Evolutionary conservation across 2,797 vertebrate genomes (phyloP).

Genomic region (Phrynocephalus guinanensis): DNA sequence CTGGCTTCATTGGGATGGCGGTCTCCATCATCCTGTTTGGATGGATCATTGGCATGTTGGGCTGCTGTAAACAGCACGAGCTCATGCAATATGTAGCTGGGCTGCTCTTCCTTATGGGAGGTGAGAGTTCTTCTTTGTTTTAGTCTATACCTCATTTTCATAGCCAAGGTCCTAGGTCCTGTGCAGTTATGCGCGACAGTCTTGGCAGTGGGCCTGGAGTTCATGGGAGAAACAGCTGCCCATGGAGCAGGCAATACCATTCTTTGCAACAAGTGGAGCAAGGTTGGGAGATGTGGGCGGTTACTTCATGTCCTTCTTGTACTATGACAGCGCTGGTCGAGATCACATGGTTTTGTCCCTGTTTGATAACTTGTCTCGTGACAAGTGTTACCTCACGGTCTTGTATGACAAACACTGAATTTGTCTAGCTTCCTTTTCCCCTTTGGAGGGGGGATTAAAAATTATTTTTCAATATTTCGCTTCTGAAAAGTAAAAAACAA

Average conservation of each 20-base stretch:
- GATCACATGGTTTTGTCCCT: too few species aligned
- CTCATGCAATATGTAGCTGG: constrained; percentile 97
- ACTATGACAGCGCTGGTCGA: too few species aligned
- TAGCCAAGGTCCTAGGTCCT: constrained; percentile 2
- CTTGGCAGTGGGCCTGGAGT: too few species aligned
- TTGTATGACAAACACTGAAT: too few species aligned
- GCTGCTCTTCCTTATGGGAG: constrained; percentile 96
- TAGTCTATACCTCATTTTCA: constrained; percentile 20
- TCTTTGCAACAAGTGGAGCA: not conserved
- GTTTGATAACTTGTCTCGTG: too few species aligned
- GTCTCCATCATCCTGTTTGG: constrained; percentile 95
- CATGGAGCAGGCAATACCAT: not conserved
- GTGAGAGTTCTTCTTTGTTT: constrained; percentile 75
- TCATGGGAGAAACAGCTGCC: not conserved
- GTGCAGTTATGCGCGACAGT: not conserved
- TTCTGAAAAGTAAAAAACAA: not conserved
- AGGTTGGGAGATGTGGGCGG: too few species aligned
- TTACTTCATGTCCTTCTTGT: too few species aligned
- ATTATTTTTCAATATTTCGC: too few species aligned
- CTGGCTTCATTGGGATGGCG: constrained; percentile 94
- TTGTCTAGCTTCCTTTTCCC: too few species aligned
- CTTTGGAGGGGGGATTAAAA: too few species aligned
- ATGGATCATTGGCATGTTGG: constrained; percentile 93
- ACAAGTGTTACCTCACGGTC: too few species aligned
- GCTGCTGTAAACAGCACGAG: constrained; percentile 94